A percentile compares a stretch with the other conserved stretches of the same genome.
These are phyloP conservation scores for Procavia capensis DNA, from an alignment of 2,113 vertebrate species.

Conservation along the genomic window DNA sequence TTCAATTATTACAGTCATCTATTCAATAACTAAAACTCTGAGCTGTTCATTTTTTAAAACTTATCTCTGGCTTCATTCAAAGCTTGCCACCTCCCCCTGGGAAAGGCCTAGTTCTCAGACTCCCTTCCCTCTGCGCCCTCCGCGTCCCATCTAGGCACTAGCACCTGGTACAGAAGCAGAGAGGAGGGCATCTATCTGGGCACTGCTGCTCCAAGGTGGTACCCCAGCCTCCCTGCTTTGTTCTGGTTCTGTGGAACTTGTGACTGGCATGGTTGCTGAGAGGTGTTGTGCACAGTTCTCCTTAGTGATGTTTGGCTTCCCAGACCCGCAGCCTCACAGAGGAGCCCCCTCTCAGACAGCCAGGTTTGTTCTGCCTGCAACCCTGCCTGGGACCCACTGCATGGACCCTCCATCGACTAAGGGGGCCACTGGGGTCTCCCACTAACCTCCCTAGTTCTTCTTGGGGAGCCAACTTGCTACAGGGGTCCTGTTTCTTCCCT, in stretches of 20 bases:
- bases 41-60: background rate
- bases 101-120: background rate
- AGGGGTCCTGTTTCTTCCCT: background rate
- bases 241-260: background rate
- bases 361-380: background rate
- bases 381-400: background rate
- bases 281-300: background rate
- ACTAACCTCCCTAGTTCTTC: background rate
- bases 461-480: background rate
- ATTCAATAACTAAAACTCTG: background rate
- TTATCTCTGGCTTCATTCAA: background rate
- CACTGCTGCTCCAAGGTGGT: background rate
- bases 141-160: background rate
- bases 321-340: background rate
- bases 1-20: background rate
- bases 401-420: background rate
- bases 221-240: background rate
- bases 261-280: background rate
- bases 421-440: background rate
- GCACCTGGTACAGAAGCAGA: background rate
- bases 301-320: background rate
- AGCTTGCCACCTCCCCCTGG: background rate
- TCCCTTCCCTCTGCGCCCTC: too few relatives aligned
- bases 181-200: background rate
- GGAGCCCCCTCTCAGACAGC: too few relatives aligned